A percentile compares a stretch with the other conserved stretches of the same genome.
These are phyloP conservation scores for Tholera decimalis DNA, from an alignment of 2,888 invertebrate genomes.

Conservation along the genomic window DNA sequence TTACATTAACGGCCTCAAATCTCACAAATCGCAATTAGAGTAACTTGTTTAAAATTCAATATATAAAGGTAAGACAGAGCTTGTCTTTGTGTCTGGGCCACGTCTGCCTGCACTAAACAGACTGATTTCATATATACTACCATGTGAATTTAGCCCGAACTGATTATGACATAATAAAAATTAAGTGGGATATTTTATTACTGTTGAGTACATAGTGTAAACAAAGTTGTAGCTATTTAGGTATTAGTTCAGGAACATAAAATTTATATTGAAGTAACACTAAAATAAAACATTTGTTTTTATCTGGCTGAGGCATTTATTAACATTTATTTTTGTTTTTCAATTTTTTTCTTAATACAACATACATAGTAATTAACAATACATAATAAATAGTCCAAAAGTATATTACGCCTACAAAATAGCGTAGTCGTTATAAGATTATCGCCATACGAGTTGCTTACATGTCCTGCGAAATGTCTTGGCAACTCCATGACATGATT, in stretches of 20 bases:
- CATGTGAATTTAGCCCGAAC: too few relatives aligned
- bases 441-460: constrained; percentile 89
- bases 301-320: constrained; percentile 92
- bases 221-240: too few relatives aligned
- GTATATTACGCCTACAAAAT: constrained; percentile 92
- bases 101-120: too few relatives aligned
- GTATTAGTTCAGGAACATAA: not conserved
- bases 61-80: too few relatives aligned
- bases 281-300: constrained; percentile 78
- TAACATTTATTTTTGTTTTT: constrained; percentile 91
- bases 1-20: too few relatives aligned
- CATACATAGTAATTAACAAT: constrained; percentile 92
- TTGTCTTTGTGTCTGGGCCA: too few relatives aligned
- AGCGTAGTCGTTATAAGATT: constrained; percentile 91
- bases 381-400: constrained; percentile 92
- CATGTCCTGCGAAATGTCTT: constrained; percentile 82
- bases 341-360: constrained; percentile 91
- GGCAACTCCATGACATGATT: constrained; percentile 86
- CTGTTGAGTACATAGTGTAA: too few relatives aligned
- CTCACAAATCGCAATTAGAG: too few relatives aligned
- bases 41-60: too few relatives aligned
- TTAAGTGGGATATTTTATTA: too few relatives aligned
- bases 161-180: too few relatives aligned
- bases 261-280: not conserved
- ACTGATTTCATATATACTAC: too few relatives aligned